These are phyloP conservation scores for Colaptes auratus DNA, from an alignment of 2,113 vertebrate genomes.

Conservation along the genomic window DNA sequence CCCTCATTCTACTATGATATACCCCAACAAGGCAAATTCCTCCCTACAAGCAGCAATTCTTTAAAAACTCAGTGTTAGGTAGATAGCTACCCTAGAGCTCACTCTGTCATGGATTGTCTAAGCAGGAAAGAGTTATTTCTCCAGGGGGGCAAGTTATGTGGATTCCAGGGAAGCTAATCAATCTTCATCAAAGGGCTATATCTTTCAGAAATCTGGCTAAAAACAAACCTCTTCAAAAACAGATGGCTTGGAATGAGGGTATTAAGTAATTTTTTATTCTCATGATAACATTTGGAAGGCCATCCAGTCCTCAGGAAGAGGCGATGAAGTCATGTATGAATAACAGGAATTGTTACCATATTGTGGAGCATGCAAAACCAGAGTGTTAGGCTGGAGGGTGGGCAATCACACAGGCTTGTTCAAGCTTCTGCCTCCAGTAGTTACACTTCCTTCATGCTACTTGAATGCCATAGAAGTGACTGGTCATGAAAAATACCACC, in stretches of 20 bases:
- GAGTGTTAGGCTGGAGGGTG: not conserved
- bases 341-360: not conserved
- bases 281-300: not conserved
- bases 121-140: not conserved
- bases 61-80: not conserved
- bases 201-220: constrained; percentile 11
- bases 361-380: not conserved
- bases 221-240: not conserved
- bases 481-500: not conserved
- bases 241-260: not conserved
- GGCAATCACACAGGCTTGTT: not conserved
- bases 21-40: not conserved
- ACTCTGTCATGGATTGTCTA: not conserved
- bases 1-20: not conserved
- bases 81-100: not conserved
- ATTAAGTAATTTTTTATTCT: not conserved
- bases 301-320: not conserved
- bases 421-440: not conserved
- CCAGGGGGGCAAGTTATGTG: not conserved
- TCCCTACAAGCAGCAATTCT: not conserved
- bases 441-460: not conserved
- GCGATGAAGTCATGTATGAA: not conserved
- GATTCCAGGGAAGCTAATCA: not conserved
- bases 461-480: not conserved
- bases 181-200: not conserved